Base-by-base conservation (phyloP, 2,797 vertebrate genomes). In the Enteromius argenteus region DNA sequence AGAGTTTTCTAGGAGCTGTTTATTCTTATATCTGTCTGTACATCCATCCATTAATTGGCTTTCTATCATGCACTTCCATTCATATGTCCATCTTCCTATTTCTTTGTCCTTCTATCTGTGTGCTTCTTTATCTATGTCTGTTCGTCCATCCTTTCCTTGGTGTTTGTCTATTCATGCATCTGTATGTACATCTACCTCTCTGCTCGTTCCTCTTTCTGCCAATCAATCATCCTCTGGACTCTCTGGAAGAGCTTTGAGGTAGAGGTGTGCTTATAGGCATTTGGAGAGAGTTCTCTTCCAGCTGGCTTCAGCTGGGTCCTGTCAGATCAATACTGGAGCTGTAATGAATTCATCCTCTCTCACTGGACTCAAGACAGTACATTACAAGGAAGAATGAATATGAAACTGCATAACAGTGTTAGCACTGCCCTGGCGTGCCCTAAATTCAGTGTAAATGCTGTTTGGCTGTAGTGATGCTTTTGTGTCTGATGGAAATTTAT, bases 291-390 rank as follows among this genome's bases (percentile, higher is more conserved):
- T 56, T 66, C 27, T 44, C 35, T 79, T 73, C 35, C 44, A 53
- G 68, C 72, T 72, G 49, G 51, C 58, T 86, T 39, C 51, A 76
- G 39, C 39, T 37, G 19, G 76, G 53, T 23, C 51, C 77, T 32
- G 27, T 51, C 64, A 60, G 77, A 79, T 83, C 42, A 15, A 83
- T 86, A 79, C 44, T 5, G 35, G 66, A 58, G 66, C 39, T 69
- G 21, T 84, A 84, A 81, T 83, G 37, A 77, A 80, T 76, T 81
- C 81, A 64, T 71, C 71, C 39, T 37, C 60, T 37, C 51, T 75
- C 72, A 5, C 37, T 80, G 78, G 23, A 80, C 71, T 62, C 5
- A 78, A 44, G 42, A 66, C 58, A 73, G 44, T 64, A 46, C n/a
- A 66, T 53, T 78, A 78, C 39, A 35, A 66, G 64, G 10, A 73